phyloP scores from a whole-genome alignment of 37 sponge, comb jelly and placozoan species.

The Haliclona indistincta region DNA sequence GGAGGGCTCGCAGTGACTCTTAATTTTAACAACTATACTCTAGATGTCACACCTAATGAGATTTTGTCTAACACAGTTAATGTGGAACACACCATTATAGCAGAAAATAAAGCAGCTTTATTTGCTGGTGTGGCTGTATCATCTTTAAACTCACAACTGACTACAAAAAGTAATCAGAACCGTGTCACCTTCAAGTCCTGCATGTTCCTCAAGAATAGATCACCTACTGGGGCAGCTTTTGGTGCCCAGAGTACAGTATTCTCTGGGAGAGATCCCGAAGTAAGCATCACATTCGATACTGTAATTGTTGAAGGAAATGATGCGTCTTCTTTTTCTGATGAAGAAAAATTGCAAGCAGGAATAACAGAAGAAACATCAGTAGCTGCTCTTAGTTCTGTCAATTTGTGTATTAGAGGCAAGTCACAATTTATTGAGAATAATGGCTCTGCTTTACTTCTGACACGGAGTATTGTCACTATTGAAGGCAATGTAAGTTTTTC shows the following conservation, averaged over 20 bases:
- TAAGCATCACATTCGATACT: too few relatives aligned
- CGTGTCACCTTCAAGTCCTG: conserved; percentile 10
- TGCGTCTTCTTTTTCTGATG: not conserved
- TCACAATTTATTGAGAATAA: not conserved
- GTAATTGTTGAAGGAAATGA: not conserved
- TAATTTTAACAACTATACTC: not conserved
- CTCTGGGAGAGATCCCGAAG: not conserved
- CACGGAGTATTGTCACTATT: not conserved
- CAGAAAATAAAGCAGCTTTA: not conserved
- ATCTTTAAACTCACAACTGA: not conserved
- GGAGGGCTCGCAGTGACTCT: not conserved
- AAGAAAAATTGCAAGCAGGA: too few relatives aligned
- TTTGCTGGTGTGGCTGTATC: not conserved
- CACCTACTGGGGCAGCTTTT: not conserved
- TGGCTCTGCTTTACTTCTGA: not conserved
- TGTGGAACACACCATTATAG: not conserved
- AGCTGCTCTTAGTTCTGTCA: not conserved
- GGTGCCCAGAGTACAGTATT: too few relatives aligned
- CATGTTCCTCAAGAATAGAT: not conserved
- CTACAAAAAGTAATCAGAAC: conserved; percentile 3
- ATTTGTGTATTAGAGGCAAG: not conserved
- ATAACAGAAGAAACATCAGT: not conserved
- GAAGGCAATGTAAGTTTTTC: not conserved
- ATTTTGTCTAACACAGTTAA: not conserved
- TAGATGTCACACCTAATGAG: not conserved